These are phyloP conservation scores for Prionchulus punctatus DNA, from an alignment of 2,888 invertebrate genomes.

Conservation along the genomic window DNA sequence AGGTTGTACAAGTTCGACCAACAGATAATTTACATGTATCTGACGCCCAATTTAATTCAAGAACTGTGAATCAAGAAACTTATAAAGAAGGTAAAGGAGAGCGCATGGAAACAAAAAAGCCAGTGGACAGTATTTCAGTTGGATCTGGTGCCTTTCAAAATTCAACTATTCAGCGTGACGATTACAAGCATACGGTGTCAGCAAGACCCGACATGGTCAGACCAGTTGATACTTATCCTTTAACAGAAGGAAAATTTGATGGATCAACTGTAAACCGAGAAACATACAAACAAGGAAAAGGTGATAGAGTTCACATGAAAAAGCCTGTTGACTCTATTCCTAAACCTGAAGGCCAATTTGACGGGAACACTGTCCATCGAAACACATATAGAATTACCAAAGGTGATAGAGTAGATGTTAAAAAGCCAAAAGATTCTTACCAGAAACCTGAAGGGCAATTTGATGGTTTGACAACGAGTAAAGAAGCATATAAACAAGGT, in stretches of 20 bases:
- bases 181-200: neutral
- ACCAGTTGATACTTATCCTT: neutral
- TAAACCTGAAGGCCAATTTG: neutral
- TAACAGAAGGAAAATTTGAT: neutral
- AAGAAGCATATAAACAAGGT: neutral
- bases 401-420: neutral
- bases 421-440: neutral
- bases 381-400: neutral
- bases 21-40: neutral
- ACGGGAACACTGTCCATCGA: neutral
- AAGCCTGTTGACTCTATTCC: neutral
- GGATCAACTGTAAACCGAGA: neutral
- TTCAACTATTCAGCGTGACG: neutral
- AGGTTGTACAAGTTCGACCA: neutral
- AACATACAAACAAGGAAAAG: neutral
- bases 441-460: neutral
- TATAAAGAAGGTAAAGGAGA: conserved; percentile 2
- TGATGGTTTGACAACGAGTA: neutral
- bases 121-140: neutral
- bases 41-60: too few relatives aligned
- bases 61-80: neutral
- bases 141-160: neutral
- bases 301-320: neutral
- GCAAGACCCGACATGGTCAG: neutral
- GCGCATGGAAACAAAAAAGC: neutral